Base-by-base conservation (phyloP, 2,797 vertebrate species). In the Telmatherina bonti region DNA sequence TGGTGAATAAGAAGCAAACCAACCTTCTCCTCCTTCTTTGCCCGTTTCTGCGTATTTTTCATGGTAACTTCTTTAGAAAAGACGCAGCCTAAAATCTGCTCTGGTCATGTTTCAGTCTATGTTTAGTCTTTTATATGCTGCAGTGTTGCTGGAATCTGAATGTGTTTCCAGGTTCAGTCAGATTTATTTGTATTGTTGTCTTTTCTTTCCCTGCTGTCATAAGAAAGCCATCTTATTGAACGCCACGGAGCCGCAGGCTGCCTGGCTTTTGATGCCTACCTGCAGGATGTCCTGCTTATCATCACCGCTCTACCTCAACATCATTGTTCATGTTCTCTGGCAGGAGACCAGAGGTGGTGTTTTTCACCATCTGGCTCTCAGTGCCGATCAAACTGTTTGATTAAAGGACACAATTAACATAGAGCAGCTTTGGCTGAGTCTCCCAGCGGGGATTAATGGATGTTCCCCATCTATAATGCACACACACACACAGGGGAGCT, bases 391-490 rank as follows among this genome's bases (percentile, higher is more conserved):
- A 62, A 59, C 59, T 4, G 60, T 2, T 68, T 80, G 73, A 83
- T 83, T 85, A 85, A 80, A 83, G 63, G 53, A 81, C 81, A 79
- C 81, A 57, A 73, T 87, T 77, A 84, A 60, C 65, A 70, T 24
- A 31, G 58, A 58, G 2, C 79, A 71, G 74, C 67, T 75, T 38
- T 31, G 76, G 53, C 55, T 4, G 30, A 60, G 49, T 75, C 59
- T 49, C 76, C 26, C 76, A 62, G 83, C 11, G 20, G 57, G 81
- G 61, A 69, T 67, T 70, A 70, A 62, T 74, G 62, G 60, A 78
- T 61, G 55, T 70, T 36, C 24, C 54, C 4, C 31, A 65, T 79
- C 78, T 72, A 36, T 64, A 27, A 52, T 27, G 33, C 15, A 60
- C 62, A 51, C 47, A 16, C 38, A 43, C 62, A 12, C 58, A 6